phyloP scores from a whole-genome alignment of 2,797 vertebrate genomes.

The Pterois miles region DNA sequence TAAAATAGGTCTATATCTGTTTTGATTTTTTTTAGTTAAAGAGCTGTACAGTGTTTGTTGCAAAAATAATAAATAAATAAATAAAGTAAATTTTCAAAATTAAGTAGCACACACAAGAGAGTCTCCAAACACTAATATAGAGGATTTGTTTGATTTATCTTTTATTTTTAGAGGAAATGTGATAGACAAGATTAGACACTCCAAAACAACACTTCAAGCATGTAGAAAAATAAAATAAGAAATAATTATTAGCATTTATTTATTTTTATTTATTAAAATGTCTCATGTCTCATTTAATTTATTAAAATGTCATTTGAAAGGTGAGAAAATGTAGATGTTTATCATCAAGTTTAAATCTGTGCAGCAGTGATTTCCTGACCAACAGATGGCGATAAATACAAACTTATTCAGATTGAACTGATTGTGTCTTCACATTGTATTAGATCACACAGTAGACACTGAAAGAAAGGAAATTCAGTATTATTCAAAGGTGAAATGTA shows the following conservation, averaged over 20 bases:
- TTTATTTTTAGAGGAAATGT: background rate
- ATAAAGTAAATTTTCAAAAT: background rate
- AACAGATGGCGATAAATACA: conserved; percentile 68
- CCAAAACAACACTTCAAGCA: too few relatives aligned
- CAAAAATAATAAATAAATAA: background rate
- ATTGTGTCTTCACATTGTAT: background rate
- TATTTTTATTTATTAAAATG: background rate
- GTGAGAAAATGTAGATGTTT: background rate
- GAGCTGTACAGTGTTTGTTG: background rate
- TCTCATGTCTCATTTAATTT: background rate
- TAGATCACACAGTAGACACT: background rate
- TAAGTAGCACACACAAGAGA: too few relatives aligned
- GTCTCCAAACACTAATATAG: too few relatives aligned
- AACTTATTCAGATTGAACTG: background rate
- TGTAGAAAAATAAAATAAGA: background rate
- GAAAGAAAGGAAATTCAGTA: background rate
- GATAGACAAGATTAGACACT: background rate
- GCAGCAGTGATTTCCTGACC: conserved; percentile 1
- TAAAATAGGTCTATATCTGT: background rate
- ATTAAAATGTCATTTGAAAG: background rate
- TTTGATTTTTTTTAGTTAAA: background rate
- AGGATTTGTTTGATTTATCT: background rate
- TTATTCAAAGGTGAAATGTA: background rate
- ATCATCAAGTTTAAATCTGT: background rate
- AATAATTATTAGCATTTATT: background rate